Conservation (phyloP, 2,797 vertebrate species). For the Yasuhikotakia modesta region DNA sequence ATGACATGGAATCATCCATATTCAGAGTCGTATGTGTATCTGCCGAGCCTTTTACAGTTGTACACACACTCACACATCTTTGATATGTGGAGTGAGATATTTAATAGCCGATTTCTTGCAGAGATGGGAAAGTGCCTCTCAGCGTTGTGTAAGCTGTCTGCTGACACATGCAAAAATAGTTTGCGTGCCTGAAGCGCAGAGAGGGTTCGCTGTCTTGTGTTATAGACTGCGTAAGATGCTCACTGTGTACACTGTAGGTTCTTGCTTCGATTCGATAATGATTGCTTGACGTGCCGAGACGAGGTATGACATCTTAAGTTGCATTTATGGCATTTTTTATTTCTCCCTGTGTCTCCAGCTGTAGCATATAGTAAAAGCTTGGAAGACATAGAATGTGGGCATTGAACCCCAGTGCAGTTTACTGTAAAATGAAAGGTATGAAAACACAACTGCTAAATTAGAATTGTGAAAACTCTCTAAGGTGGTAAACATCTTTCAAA, state of each 20-base stretch:
- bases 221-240: constrained; percentile 22
- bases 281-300: constrained; percentile 11
- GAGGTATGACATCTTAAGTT: background rate
- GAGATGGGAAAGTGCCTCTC: constrained; percentile 34
- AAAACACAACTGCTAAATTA: too few species aligned
- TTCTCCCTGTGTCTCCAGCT: background rate
- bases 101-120: constrained; percentile 33
- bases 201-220: constrained; percentile 34
- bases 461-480: background rate
- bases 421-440: too few species aligned
- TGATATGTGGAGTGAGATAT: constrained; percentile 26
- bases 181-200: constrained; percentile 25
- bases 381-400: too few species aligned
- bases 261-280: constrained; percentile 23
- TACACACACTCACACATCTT: constrained; percentile 26
- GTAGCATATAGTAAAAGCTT: background rate
- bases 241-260: constrained; percentile 12
- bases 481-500: background rate
- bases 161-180: constrained; percentile 42
- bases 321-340: background rate
- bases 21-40: constrained; percentile 16
- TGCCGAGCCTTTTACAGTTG: constrained; percentile 21
- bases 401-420: too few species aligned
- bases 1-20: constrained; percentile 24
- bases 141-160: constrained; percentile 45